These are phyloP conservation scores for Unio pictorum DNA, from an alignment of 2,888 invertebrate genomes.

Conservation along the genomic window DNA sequence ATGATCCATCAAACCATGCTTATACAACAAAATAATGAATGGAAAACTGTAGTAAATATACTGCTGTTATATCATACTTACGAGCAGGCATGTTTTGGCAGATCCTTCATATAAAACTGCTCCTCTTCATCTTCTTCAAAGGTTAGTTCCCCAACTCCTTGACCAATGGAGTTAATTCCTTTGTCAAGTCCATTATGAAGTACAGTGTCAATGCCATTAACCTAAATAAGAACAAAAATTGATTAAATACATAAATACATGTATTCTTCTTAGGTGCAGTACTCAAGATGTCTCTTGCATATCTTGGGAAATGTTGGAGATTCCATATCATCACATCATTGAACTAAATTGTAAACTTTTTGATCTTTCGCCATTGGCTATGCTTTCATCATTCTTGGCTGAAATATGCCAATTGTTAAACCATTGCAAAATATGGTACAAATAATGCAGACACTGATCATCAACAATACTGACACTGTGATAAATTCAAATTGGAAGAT, in stretches of 20 bases:
- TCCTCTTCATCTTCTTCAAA: conserved; percentile 96
- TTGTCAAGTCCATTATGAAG: conserved; percentile 74
- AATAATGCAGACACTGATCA: no score
- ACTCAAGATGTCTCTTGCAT: no score
- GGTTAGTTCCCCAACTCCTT: conserved; percentile 80
- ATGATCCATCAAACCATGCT: background rate
- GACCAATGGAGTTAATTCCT: conserved; percentile 77
- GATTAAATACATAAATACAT: background rate
- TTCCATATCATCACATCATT: no score
- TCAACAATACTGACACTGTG: no score
- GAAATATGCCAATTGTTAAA: no score
- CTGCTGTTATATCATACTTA: conserved; percentile 48
- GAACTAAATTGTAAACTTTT: no score
- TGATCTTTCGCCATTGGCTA: no score
- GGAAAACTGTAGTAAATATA: background rate
- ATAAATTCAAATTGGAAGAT: no score
- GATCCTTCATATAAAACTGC: conserved; percentile 85
- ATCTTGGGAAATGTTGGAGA: no score
- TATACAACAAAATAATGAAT: background rate
- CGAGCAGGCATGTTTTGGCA: conserved; percentile 94
- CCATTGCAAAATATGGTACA: no score
- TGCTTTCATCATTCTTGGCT: no score
- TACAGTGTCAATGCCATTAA: conserved; percentile 78
- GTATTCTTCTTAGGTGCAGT: background rate
- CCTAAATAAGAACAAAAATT: conserved; percentile 67